Base-by-base conservation (phyloP, 2,113 vertebrate genomes). In the Oncorhynchus nerka region DNA sequence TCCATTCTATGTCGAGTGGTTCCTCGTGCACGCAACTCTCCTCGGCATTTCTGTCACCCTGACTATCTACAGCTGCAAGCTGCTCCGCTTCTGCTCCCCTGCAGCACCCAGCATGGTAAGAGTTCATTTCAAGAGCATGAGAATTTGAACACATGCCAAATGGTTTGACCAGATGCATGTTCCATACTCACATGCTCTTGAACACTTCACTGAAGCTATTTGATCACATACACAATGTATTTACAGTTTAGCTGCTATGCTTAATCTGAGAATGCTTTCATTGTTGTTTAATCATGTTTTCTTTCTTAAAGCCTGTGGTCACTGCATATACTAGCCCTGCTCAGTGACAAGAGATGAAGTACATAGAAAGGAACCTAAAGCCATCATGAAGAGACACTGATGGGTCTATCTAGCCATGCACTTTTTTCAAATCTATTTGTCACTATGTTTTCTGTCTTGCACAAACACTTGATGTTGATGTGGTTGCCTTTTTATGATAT, bases 31-130 rank as follows among this genome's bases (percentile, higher is more conserved):
- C 6, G 51, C 15, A 0, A 30, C 76, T 2, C 81, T 92, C 67
- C 1, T 92, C 0, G 87, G 84, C 79, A 90, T 94, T 80, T 92
- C 91, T 9, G 59, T 12, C 80, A 90, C 93, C 15, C 76, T 94
- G 79, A 85, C 84, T 0, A 71, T 64, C 24, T 94, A 93, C 80
- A 88, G 87, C 85, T 93, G 90, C 84, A 94, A 94, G 75, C 90
- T 93, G 22, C 62, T 88, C 77, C 89, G 91, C 65, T 93, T 92
- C 84, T 94, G 92, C 76, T 34, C 71, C 0, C 84, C 90, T 0
- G 76, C 70, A 3, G 76, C 70, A 3, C 77, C 80, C 19, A 89
- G 86, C 71, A 77, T 90, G 85, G 93, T 93, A 84, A 89, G 90
- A 4, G 61, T n/a, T 22, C 3, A 62, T 62, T 22, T 62, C n/a